Conservation (phyloP, 2,113 vertebrate species). For the Manacus vitellinus region DNA sequence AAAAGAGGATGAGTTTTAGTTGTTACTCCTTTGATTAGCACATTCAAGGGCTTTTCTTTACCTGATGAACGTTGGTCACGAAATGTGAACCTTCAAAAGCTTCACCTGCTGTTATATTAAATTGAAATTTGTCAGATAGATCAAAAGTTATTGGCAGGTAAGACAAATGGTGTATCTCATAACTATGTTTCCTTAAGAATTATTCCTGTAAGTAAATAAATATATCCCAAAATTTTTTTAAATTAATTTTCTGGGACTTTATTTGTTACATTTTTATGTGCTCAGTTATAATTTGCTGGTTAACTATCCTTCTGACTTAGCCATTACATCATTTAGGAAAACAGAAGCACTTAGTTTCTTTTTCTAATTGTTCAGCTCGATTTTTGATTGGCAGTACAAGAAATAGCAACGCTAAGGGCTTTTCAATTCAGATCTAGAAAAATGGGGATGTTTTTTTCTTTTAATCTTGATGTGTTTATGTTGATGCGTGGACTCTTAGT, state of each 20-base stretch:
- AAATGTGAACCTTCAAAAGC: not conserved
- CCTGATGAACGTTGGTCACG: not conserved
- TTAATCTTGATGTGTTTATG: not conserved
- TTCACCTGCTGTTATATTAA: not conserved
- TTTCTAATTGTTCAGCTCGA: not conserved
- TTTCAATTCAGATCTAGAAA: not conserved
- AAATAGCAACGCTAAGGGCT: not conserved
- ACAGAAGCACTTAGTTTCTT: not conserved
- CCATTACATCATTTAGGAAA: not conserved
- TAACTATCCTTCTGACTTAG: not conserved
- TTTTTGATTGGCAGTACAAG: not conserved
- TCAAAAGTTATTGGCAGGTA: not conserved
- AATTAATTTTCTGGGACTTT: not conserved
- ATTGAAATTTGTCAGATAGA: not conserved
- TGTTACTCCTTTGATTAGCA: not conserved
- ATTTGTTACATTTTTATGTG: not conserved
- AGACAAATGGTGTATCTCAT: not conserved
- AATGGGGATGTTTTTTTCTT: not conserved
- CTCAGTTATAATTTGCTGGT: not conserved
- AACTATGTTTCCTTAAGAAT: not conserved
- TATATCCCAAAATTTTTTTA: not conserved
- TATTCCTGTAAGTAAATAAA: not conserved
- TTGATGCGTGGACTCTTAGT: not conserved
- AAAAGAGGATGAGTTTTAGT: not conserved
- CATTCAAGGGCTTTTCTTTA: not conserved